Evolutionary conservation across 30 jellyfish, hydroid and myxozoan genomes (phyloP).

Genomic region (Calvadosia cruxmelitensis): DNA sequence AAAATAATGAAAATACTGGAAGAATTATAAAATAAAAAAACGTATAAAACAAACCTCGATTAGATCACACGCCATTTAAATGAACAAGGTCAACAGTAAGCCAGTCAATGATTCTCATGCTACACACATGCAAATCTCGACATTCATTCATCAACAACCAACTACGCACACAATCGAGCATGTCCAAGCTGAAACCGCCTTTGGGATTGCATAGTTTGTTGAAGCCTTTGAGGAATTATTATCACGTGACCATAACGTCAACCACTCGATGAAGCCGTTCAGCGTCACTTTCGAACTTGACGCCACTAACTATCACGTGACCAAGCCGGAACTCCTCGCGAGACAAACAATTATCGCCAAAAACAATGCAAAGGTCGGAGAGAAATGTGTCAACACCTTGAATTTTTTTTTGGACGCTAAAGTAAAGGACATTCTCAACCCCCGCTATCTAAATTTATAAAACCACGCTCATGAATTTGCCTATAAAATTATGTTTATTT

Average conservation of each 20-base stretch:
- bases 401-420: no score
- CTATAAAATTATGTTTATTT: no score
- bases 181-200: no score
- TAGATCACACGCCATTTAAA: neutral
- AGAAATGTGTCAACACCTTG: no score
- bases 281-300: neutral
- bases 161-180: neutral
- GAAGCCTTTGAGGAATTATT: neutral
- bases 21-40: no score
- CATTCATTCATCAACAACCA: neutral
- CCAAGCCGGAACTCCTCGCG: neutral
- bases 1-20: neutral
- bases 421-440: no score
- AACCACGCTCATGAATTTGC: no score
- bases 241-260: conserved; percentile 1
- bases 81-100: no score
- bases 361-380: no score
- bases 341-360: neutral
- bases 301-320: neutral
- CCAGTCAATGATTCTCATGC: no score
- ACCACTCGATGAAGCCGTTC: neutral
- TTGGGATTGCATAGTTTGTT: no score
- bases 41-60: neutral
- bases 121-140: neutral
- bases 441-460: no score